These are phyloP conservation scores for Apocheima hispidaria DNA, from an alignment of 2,888 invertebrate genomes.

Conservation along the genomic window DNA sequence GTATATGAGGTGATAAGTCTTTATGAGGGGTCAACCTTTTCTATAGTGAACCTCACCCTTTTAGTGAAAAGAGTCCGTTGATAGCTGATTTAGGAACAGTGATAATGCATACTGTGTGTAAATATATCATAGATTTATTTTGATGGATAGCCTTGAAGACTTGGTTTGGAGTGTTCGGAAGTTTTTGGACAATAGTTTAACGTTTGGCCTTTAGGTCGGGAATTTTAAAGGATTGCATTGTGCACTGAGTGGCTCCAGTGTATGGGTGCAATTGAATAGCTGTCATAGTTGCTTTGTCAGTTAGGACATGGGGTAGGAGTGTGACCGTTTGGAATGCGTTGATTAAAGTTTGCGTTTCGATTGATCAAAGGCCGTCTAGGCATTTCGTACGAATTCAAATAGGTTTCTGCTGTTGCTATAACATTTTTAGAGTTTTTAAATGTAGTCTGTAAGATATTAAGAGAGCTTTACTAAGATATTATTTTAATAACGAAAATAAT, in stretches of 20 bases:
- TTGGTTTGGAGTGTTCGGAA: slow-evolving; percentile 48
- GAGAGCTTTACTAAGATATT: too few species aligned
- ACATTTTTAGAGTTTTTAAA: too few species aligned
- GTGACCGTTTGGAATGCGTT: slow-evolving; percentile 68
- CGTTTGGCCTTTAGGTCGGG: slow-evolving; percentile 55
- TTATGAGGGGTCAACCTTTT: slow-evolving; percentile 87
- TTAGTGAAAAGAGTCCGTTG: slow-evolving; percentile 86
- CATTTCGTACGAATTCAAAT: not conserved
- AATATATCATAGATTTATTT: slow-evolving; percentile 85
- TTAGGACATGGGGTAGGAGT: slow-evolving; percentile 50
- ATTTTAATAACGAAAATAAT: too few species aligned
- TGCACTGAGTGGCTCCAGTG: slow-evolving; percentile 45
- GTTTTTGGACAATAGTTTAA: slow-evolving; percentile 40
- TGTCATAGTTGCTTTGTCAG: slow-evolving; percentile 72
- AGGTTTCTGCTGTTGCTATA: not conserved
- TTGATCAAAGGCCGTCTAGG: slow-evolving; percentile 51
- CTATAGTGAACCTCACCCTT: slow-evolving; percentile 84
- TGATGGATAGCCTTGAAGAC: slow-evolving; percentile 76
- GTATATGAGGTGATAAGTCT: slow-evolving; percentile 87
- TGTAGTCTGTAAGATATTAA: not conserved
- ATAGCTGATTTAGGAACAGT: slow-evolving; percentile 85
- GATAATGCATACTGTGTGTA: slow-evolving; percentile 84
- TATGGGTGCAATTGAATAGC: slow-evolving; percentile 61
- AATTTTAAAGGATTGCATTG: slow-evolving; percentile 57
- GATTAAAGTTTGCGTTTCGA: slow-evolving; percentile 68